Conservation (phyloP, 2,888 invertebrate genomes). For the Epinotia ramella region DNA sequence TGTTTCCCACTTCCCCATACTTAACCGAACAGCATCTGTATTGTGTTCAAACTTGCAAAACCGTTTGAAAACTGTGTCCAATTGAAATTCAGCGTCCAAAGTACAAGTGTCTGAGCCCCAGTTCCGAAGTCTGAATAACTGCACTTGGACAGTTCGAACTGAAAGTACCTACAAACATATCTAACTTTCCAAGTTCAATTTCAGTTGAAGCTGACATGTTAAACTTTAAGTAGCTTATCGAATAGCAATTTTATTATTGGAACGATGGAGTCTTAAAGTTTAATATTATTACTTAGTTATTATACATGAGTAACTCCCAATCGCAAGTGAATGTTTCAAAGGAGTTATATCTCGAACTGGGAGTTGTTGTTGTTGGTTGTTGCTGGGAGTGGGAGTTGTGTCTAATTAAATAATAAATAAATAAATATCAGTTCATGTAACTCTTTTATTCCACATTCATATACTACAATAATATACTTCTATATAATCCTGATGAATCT, state of each 20-base stretch:
- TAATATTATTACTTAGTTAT: not conserved
- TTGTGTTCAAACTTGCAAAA: constrained; percentile 4
- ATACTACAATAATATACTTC: too few species aligned
- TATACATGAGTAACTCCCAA: too few species aligned
- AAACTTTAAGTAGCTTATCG: not conserved
- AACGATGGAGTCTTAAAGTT: not conserved
- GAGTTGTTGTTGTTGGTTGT: too few species aligned
- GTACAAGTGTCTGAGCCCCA: constrained; percentile 2
- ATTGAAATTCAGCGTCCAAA: not conserved
- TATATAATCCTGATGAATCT: too few species aligned
- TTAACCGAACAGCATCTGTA: not conserved
- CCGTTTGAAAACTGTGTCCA: not conserved
- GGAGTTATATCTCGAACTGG: too few species aligned
- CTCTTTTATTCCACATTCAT: too few species aligned
- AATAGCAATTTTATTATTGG: not conserved
- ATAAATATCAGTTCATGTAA: too few species aligned
- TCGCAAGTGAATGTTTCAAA: too few species aligned
- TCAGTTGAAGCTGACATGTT: not conserved
- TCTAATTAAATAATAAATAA: too few species aligned
- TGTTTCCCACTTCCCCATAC: not conserved
- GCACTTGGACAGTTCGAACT: constrained; percentile 9
- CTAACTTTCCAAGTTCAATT: not conserved
- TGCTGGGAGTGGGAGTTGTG: too few species aligned
- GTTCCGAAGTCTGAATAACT: constrained; percentile 12
- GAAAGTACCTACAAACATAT: not conserved